A percentile compares a stretch with the other conserved stretches of the same genome.
These are phyloP conservation scores for Azemiops feae DNA, from an alignment of 2,113 vertebrate species.

Conservation along the genomic window DNA sequence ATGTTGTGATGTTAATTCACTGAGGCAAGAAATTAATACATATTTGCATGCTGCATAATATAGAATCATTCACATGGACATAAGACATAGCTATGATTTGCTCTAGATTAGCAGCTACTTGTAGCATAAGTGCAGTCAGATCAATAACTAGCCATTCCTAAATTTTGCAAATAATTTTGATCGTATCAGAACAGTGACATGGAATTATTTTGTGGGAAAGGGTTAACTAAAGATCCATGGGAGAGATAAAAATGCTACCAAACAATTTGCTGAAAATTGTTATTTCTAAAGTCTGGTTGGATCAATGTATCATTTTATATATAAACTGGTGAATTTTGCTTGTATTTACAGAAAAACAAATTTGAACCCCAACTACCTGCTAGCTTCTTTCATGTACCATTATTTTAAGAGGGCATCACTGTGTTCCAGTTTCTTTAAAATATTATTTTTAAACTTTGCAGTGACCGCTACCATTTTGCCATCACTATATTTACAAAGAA, in stretches of 20 bases:
- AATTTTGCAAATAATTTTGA: neutral
- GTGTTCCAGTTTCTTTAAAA: neutral
- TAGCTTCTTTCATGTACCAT: neutral
- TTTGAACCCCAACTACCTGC: neutral
- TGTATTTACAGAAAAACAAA: neutral
- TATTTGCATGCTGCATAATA: neutral
- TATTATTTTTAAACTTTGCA: neutral
- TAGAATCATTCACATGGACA: neutral
- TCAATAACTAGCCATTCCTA: neutral
- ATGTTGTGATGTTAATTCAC: neutral
- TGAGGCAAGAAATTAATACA: neutral
- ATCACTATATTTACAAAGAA: neutral
- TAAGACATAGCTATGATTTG: neutral
- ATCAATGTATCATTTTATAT: neutral
- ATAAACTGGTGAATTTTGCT: neutral
- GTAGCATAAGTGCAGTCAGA: neutral
- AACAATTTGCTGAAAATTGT: neutral
- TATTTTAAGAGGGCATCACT: neutral
- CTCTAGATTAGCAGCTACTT: neutral
- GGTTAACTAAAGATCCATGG: neutral
- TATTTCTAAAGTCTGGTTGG: neutral
- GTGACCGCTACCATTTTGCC: conserved; percentile 3
- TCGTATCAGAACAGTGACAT: neutral
- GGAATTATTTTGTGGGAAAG: neutral
- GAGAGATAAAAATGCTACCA: neutral